Base-by-base conservation (phyloP, 1,140 invertebrate species). In the Acromyrmex echinatior region DNA sequence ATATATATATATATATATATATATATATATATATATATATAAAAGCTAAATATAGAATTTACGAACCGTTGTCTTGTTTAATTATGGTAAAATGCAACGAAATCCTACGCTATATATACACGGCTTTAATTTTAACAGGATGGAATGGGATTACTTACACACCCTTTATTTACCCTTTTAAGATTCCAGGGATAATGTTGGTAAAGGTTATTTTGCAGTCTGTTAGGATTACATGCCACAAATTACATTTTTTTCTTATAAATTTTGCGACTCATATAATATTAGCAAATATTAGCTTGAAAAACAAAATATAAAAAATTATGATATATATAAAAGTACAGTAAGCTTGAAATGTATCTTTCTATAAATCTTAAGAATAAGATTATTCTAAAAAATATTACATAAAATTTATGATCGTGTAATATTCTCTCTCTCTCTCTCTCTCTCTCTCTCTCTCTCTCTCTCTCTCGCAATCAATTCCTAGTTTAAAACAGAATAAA, bases 111-210 rank as follows among this genome's bases (percentile, higher is more conserved):
- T 79, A 78, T 49, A 28, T 63, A 31, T 31, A 51, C n/a, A n/a
- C 45, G 18, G 21, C 45, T 66, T 79, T 66, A 65, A 79, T 79
- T 79, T 66, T 51, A 66, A 51, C 60, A 58, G 77, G 62, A 79
- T 49, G 31, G 18, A 58, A 35, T 51, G 10, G 62, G 60, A 79
- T 79, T 79, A 79, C 7, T 51, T 79, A 18, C 62, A 66, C 45
- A 79, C 28, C 60, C 77, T 79, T 79, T 49, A 63, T 78, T 65
- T 65, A 28, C 39, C 39, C 77, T 79, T 79, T 66, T 79, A 66
- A 79, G 60, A 79, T 79, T 79, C 25, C 49, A 6, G 18, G 18
- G 60, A 65, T 78, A 78, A 79, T 35, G 60, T 60, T 21, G 53
- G n/a, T 62, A 77, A 77, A 77, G 53, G n/a, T 77, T 77, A 77